These are phyloP conservation scores for Sphaeramia orbicularis DNA, from an alignment of 2,797 vertebrate species.

Conservation along the genomic window DNA sequence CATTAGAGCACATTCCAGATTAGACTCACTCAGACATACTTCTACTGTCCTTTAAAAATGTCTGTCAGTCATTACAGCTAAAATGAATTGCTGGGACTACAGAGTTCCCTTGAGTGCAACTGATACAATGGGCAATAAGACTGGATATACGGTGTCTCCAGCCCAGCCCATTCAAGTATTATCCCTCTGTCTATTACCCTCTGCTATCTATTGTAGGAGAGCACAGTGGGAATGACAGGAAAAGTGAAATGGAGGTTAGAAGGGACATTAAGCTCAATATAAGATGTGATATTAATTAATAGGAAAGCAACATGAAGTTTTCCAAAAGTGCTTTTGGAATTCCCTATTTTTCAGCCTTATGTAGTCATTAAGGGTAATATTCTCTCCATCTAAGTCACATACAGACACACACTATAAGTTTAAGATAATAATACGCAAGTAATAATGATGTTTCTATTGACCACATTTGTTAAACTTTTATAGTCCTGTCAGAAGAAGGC, in stretches of 20 bases:
- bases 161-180: background rate
- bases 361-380: no score
- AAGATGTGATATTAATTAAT: background rate
- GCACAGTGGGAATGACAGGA: background rate
- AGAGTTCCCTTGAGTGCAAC: conserved; percentile 4
- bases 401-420: background rate
- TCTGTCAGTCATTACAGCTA: conserved; percentile 22
- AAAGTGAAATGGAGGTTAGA: background rate
- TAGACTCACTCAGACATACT: conserved; percentile 19
- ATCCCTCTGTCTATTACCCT: conserved; percentile 3
- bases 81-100: conserved; percentile 21
- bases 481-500: background rate
- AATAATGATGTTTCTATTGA: background rate
- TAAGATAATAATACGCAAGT: background rate
- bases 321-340: no score
- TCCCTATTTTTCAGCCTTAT: no score
- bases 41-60: conserved; percentile 17
- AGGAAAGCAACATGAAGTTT: background rate
- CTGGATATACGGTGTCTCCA: conserved; percentile 12
- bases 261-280: background rate
- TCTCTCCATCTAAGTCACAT: no score
- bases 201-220: background rate
- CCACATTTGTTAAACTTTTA: background rate
- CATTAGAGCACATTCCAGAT: conserved; percentile 13
- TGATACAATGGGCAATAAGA: conserved; percentile 11